Percentiles rank a stretch among this genome's conserved stretches.
These are phyloP conservation scores for Ichneumoninae sp. DNA, from an alignment of 2,888 invertebrate genomes.

Conservation along the genomic window DNA sequence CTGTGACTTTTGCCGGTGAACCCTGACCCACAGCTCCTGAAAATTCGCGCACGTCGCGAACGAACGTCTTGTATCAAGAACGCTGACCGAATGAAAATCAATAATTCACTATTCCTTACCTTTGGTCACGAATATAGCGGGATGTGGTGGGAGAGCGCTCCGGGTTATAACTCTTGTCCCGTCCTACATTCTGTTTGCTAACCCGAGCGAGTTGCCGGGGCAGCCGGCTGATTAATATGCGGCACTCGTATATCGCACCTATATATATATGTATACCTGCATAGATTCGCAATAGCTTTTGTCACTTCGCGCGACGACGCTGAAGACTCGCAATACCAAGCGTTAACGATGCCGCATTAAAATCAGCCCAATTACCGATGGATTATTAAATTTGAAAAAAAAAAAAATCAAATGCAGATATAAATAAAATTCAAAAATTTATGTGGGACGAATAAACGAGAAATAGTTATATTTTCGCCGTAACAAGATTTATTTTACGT, in stretches of 20 bases:
- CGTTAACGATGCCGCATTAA: background rate
- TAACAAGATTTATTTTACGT: constrained; percentile 25
- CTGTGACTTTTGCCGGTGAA: background rate
- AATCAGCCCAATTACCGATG: background rate
- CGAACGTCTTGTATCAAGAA: constrained; percentile 38
- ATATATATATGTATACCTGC: constrained; percentile 4
- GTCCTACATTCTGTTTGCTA: constrained; percentile 35
- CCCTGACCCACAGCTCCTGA: background rate
- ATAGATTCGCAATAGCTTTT: constrained; percentile 34
- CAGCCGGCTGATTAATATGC: constrained; percentile 39
- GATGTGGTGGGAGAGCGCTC: background rate
- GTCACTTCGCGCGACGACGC: constrained; percentile 22
- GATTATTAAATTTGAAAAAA: background rate
- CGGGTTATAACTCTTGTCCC: constrained; percentile 13
- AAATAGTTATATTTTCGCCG: constrained; percentile 34
- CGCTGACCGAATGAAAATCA: constrained; percentile 46
- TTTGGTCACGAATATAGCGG: constrained; percentile 37
- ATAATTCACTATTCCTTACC: constrained; percentile 35
- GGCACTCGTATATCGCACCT: background rate
- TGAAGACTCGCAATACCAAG: background rate
- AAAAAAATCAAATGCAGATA: background rate
- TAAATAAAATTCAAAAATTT: background rate
- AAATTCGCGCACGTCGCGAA: constrained; percentile 3
- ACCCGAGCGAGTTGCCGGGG: constrained; percentile 12
- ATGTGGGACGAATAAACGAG: background rate